A percentile compares a stretch with the other conserved stretches of the same genome.
These are phyloP conservation scores for Esox niger DNA, from an alignment of 2,113 vertebrate species.

Conservation along the genomic window DNA sequence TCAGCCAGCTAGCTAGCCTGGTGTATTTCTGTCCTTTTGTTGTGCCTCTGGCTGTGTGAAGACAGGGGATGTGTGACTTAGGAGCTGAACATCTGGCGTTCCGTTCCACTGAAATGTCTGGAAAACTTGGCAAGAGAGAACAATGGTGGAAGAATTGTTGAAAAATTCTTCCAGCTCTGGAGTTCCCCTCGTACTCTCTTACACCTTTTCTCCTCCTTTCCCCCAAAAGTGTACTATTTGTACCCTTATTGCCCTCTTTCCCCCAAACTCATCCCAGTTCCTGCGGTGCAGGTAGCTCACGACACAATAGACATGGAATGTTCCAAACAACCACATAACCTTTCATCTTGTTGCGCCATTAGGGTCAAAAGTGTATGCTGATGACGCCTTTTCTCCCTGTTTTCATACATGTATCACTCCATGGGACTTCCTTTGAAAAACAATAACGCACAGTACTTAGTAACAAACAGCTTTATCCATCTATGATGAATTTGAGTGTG, in stretches of 20 bases:
- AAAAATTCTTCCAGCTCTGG: constrained; percentile 2
- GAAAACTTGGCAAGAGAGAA: constrained; percentile 9
- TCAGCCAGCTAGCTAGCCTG: constrained; percentile 23
- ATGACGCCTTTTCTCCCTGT: too few species aligned
- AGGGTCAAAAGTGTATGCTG: constrained; percentile 29
- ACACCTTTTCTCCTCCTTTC: background rate
- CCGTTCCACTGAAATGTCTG: constrained; percentile 42
- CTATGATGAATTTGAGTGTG: too few species aligned
- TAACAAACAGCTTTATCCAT: too few species aligned
- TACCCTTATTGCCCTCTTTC: background rate
- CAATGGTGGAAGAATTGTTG: background rate
- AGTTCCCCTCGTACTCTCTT: background rate
- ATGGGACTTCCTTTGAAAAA: constrained; percentile 30
- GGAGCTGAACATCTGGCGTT: constrained; percentile 45
- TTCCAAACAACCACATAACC: constrained; percentile 5
- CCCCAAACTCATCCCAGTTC: constrained; percentile 2
- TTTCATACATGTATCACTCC: constrained; percentile 15
- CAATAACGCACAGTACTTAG: background rate
- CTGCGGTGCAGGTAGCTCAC: background rate
- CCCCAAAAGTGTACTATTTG: background rate
- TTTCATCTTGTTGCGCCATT: constrained; percentile 8
- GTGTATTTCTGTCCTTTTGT: constrained; percentile 40
- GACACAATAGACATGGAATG: constrained; percentile 12
- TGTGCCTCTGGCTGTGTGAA: constrained; percentile 35
- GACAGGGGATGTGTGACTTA: constrained; percentile 40